A percentile compares a stretch with the other conserved stretches of the same genome.
Evolutionary conservation across 2,888 invertebrate genomes (phyloP).

Genomic region (Sabellastarte sp.): DNA sequence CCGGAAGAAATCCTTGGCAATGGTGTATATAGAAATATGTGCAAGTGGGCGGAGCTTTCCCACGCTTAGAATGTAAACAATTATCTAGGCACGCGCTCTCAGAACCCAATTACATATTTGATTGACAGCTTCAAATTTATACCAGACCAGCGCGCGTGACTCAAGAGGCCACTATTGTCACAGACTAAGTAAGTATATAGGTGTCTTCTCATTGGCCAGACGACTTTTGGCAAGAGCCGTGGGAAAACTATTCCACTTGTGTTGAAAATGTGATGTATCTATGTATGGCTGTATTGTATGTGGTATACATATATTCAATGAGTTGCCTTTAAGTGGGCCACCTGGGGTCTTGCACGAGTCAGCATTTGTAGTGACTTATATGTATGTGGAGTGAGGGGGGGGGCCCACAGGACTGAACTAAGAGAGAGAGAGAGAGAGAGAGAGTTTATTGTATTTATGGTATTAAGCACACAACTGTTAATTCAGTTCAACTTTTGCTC

Average conservation of each 20-base stretch:
- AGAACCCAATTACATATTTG: background rate
- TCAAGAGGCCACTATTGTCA: background rate
- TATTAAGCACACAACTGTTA: too few relatives aligned
- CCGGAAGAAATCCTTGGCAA: too few relatives aligned
- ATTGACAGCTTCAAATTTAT: background rate
- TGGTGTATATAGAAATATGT: too few relatives aligned
- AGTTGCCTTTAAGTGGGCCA: too few relatives aligned
- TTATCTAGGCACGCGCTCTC: background rate
- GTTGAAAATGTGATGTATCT: background rate
- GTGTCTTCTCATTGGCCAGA: background rate
- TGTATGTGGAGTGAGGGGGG: too few relatives aligned
- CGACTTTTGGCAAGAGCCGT: background rate
- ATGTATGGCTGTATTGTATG: background rate
- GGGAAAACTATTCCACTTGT: background rate
- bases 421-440: too few relatives aligned
- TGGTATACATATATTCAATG: background rate
- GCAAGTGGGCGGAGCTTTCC: background rate
- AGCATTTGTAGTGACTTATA: too few relatives aligned
- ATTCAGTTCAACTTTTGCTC: too few relatives aligned
- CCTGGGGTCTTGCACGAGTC: too few relatives aligned
- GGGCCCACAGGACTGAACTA: too few relatives aligned
- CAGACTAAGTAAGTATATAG: background rate
- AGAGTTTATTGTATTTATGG: too few relatives aligned
- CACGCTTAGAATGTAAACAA: background rate
- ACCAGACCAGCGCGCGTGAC: background rate